Conservation (phyloP, 2,797 vertebrate species). For the Hephaestus fuliginosus region DNA sequence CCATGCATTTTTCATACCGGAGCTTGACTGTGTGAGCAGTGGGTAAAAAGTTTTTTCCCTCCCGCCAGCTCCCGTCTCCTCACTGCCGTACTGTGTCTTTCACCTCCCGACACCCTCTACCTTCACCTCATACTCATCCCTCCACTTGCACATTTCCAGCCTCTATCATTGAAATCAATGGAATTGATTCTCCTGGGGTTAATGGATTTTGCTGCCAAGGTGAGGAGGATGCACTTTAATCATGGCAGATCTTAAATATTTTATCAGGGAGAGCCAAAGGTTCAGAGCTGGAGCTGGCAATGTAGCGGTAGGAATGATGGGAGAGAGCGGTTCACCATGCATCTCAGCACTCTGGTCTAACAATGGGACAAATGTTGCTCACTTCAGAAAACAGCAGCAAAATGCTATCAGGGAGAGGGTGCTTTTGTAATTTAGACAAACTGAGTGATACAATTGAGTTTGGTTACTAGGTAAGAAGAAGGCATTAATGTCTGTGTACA, state of each 20-base stretch:
- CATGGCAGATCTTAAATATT: slow-evolving; percentile 87
- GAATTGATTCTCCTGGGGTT: slow-evolving; percentile 81
- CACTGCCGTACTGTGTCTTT: slow-evolving; percentile 41
- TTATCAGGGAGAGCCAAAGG: slow-evolving; percentile 82
- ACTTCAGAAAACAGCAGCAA: slow-evolving; percentile 41
- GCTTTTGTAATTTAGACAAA: slow-evolving; percentile 1
- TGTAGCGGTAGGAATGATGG: slow-evolving; percentile 63
- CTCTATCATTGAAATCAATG: slow-evolving; percentile 85
- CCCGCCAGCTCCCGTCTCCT: slow-evolving; percentile 27
- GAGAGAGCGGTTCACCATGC: slow-evolving; percentile 53
- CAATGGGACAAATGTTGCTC: slow-evolving; percentile 55
- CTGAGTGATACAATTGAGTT: neutral
- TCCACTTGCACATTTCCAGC: slow-evolving; percentile 65
- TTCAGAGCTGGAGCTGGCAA: slow-evolving; percentile 72
- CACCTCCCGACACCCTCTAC: slow-evolving; percentile 64
- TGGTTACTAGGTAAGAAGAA: neutral
- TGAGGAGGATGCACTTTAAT: slow-evolving; percentile 86
- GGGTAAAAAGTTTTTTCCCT: slow-evolving; percentile 64
- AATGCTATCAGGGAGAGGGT: slow-evolving; percentile 22
- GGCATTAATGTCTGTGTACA: neutral
- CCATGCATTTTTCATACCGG: slow-evolving; percentile 83
- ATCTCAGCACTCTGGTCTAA: slow-evolving; percentile 53
- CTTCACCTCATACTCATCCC: slow-evolving; percentile 69
- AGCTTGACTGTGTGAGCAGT: slow-evolving; percentile 58
- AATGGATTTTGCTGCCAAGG: slow-evolving; percentile 86